Evolutionary conservation across 2,113 vertebrate genomes (phyloP), one percentile per base, ranked within the genome.

Genomic region (Colaptes auratus): DNA sequence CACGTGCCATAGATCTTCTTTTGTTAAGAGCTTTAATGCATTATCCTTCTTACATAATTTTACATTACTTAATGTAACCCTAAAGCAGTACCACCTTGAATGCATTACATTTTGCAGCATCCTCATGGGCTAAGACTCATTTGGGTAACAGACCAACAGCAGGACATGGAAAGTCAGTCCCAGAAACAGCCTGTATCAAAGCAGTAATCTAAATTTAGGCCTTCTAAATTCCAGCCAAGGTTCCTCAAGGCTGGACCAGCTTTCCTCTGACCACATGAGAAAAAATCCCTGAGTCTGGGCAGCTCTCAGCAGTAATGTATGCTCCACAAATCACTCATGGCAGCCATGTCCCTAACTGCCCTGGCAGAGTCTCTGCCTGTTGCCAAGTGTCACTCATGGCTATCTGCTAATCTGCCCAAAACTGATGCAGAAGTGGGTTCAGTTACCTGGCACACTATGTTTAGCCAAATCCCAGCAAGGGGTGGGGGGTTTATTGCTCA

Each of bases 21-120:
- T 50, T 48, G 24, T 78, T 36, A 50, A 53, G 11, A 9, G 31
- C 64, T 65, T 59, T 44, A 35, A 73, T 4, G 25, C 3, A 20
- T 13, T 4, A 13, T 5, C 20, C 10, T 33, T 79, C 20, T 52
- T 24, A 65, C 7, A n/a, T 3, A 33, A 42, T 66, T 77, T 74
- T 50, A 36, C 13, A 7, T 30, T 21, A 66, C 36, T 72, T 39
- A 58, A 64, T 24, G 20, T 4, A 64, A 67, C 30, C 46, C 20
- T 63, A 67, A 73, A 58, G 28, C 60, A 83, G 53, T 2, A 4
- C 6, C 16, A 14, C 7, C 44, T 69, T 82, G 20, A 84, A n/a
- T 1, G 0, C 15, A 7, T 16, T 1, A 20, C 5, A 25, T 35
- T 64, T 33, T 7, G 3, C 36, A 20, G 55, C 12, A 33, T 19